These are phyloP conservation scores for Cyrtonyx montezumae DNA, from an alignment of 2,113 vertebrate genomes.

Conservation along the genomic window DNA sequence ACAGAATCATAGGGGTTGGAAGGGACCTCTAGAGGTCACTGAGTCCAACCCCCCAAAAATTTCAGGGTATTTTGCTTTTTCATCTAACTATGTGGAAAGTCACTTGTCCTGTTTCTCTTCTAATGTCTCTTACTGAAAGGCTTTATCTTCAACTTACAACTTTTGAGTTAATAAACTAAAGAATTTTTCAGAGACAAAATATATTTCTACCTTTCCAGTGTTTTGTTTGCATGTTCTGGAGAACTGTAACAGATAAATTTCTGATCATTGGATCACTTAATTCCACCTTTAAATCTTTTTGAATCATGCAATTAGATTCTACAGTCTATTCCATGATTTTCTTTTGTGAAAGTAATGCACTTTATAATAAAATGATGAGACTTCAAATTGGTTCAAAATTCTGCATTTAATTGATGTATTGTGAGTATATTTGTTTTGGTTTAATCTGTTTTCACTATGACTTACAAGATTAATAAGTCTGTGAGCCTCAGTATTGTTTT, in stretches of 20 bases:
- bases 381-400: neutral
- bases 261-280: neutral
- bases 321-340: neutral
- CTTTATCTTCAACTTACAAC: neutral
- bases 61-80: neutral
- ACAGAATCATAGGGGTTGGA: no score
- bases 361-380: conserved; percentile 19
- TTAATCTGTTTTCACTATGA: neutral
- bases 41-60: neutral
- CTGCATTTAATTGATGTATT: neutral
- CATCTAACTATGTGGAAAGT: neutral
- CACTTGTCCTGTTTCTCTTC: neutral
- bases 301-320: conserved; percentile 33
- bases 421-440: neutral
- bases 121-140: neutral
- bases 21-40: no score
- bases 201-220: neutral
- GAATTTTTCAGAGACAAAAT: neutral
- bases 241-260: neutral
- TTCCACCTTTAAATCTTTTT: conserved; percentile 17
- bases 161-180: neutral
- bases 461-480: neutral
- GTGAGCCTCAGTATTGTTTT: neutral
- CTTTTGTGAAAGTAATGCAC: neutral
- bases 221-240: neutral